Percentiles rank a stretch among this genome's conserved stretches.
Evolutionary conservation across 2,797 vertebrate genomes (phyloP).

Genomic region (Gymnoscopelus braueri): DNA sequence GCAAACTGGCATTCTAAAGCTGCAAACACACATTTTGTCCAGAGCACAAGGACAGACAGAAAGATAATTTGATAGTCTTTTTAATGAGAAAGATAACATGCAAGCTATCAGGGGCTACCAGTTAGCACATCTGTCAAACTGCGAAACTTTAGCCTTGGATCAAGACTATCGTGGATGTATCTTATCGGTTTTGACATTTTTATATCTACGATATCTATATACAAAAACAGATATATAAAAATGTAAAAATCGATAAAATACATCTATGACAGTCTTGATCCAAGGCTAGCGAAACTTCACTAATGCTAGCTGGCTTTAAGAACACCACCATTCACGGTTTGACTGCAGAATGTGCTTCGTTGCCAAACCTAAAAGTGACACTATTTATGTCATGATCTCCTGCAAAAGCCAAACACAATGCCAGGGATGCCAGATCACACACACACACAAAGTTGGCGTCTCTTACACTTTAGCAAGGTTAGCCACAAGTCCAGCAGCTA

Average conservation of each 20-base stretch:
- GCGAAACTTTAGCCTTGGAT: conserved; percentile 12
- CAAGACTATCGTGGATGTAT: too few species aligned
- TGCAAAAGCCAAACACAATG: too few species aligned
- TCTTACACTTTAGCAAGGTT: conserved; percentile 15
- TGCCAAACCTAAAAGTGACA: too few species aligned
- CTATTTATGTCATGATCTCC: too few species aligned
- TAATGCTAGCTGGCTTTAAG: neutral
- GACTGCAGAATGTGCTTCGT: too few species aligned
- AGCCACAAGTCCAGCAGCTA: conserved; percentile 34
- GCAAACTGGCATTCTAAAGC: neutral
- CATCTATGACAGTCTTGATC: too few species aligned
- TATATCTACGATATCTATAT: too few species aligned
- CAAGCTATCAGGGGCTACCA: conserved; percentile 31
- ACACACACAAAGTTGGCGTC: neutral
- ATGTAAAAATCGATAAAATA: too few species aligned
- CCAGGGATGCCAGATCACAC: neutral
- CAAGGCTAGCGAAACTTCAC: too few species aligned
- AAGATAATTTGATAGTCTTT: neutral
- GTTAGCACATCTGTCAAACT: conserved; percentile 23
- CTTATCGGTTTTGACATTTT: too few species aligned
- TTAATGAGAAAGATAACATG: neutral
- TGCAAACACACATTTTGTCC: neutral
- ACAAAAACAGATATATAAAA: too few species aligned
- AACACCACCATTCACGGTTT: too few species aligned
- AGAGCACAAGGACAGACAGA: neutral